Evolutionary conservation across 2,113 vertebrate species (phyloP).

Genomic region (Neodon shergylaensis): DNA sequence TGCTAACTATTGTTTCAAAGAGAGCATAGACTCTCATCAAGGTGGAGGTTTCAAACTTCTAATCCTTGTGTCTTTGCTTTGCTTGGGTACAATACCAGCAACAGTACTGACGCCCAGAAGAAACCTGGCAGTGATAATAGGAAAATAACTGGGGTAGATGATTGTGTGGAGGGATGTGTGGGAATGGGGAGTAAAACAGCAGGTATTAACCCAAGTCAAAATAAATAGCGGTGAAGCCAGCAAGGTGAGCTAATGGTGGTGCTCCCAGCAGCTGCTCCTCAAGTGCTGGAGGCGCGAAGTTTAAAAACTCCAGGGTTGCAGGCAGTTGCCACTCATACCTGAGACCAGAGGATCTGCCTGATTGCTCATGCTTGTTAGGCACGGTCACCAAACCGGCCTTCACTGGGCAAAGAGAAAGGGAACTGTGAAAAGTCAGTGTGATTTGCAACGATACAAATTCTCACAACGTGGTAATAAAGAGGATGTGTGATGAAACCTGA

Average conservation of each 20-base stretch:
- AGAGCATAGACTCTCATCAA: conserved; percentile 59
- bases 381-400: conserved; percentile 61
- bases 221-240: not conserved
- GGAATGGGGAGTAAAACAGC: not conserved
- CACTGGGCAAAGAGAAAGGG: conserved; percentile 52
- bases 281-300: conserved; percentile 48
- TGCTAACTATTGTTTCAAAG: conserved; percentile 24
- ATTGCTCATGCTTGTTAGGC: conserved; percentile 71
- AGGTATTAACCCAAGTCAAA: conserved; percentile 1
- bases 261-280: conserved; percentile 61
- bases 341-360: conserved; percentile 62
- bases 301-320: conserved; percentile 78
- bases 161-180: not conserved
- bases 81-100: not conserved
- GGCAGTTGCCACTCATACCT: conserved; percentile 78
- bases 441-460: conserved; percentile 77
- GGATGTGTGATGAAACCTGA: conserved; percentile 78
- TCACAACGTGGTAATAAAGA: conserved; percentile 77
- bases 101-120: not conserved
- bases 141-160: not conserved
- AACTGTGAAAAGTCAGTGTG: conserved; percentile 64
- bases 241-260: not conserved
- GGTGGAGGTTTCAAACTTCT: not conserved
- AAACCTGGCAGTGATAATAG: not conserved
- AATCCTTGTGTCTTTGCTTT: not conserved